Evolutionary conservation across 2,797 vertebrate genomes (phyloP).

Genomic region (Pygocentrus nattereri): DNA sequence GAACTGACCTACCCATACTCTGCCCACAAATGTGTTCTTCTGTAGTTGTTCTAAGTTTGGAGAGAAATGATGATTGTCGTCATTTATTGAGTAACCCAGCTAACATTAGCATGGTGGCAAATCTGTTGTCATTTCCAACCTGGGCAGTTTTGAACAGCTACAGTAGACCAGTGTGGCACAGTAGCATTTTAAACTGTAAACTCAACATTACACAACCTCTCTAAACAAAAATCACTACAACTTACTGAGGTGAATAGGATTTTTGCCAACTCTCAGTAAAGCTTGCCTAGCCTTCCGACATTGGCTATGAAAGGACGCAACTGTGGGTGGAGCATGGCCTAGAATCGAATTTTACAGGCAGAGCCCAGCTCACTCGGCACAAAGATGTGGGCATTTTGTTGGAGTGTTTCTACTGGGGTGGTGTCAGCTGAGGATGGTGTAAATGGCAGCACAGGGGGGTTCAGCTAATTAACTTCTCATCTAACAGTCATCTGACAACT

Average conservation of each 20-base stretch:
- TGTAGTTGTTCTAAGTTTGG: background rate
- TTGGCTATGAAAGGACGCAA: too few relatives aligned
- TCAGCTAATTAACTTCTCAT: conserved; percentile 53
- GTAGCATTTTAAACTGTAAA: background rate
- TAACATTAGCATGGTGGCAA: background rate
- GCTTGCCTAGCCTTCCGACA: too few relatives aligned
- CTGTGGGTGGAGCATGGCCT: too few relatives aligned
- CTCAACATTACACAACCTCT: too few relatives aligned
- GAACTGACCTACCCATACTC: background rate
- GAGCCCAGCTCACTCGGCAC: background rate
- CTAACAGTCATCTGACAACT: conserved; percentile 42
- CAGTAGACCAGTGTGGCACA: background rate
- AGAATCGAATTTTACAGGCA: background rate
- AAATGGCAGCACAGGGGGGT: conserved; percentile 24
- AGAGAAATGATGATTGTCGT: too few relatives aligned
- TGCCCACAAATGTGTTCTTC: background rate
- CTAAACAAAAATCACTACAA: too few relatives aligned
- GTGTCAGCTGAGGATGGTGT: background rate
- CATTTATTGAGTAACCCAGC: too few relatives aligned
- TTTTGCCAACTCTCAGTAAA: too few relatives aligned
- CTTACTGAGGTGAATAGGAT: too few relatives aligned
- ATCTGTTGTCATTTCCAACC: background rate
- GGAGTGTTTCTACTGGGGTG: background rate
- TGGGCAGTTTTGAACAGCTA: too few relatives aligned
- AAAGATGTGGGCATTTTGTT: conserved; percentile 20